A percentile compares a stretch with the other conserved stretches of the same genome.
Conservation (phyloP, 1,140 invertebrate species). For the Apocrypta bakeri region DNA sequence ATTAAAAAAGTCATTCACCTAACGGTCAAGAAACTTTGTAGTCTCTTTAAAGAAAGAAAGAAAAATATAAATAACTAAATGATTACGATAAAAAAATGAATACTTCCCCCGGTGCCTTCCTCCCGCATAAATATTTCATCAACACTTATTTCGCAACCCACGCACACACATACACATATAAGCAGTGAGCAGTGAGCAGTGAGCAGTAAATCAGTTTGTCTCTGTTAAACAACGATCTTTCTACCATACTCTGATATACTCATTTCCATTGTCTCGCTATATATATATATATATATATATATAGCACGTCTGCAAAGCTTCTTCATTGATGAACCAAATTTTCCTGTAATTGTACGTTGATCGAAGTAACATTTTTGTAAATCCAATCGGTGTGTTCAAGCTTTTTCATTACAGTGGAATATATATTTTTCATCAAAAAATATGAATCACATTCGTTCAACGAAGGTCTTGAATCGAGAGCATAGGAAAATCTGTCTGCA, state of each 20-base stretch:
- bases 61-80: constrained; percentile 30
- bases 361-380: no score
- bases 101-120: constrained; percentile 67
- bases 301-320: no score
- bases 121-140: constrained; percentile 53
- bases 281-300: no score
- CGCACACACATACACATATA: no score
- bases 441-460: background rate
- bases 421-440: constrained; percentile 10
- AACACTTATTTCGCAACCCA: background rate
- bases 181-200: no score
- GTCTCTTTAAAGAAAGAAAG: constrained; percentile 12
- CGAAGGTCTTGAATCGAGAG: background rate
- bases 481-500: background rate
- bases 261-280: no score
- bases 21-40: constrained; percentile 27
- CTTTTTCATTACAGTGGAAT: background rate
- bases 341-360: no score
- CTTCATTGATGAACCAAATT: no score
- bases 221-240: no score
- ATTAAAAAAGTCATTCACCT: constrained; percentile 32
- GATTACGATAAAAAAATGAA: constrained; percentile 22
- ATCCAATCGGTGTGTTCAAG: background rate
- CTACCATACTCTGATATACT: no score
- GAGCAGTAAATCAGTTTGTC: no score